phyloP scores from a whole-genome alignment of 53 echinoderm and acorn worm species.

The Echinarachnius parma region DNA sequence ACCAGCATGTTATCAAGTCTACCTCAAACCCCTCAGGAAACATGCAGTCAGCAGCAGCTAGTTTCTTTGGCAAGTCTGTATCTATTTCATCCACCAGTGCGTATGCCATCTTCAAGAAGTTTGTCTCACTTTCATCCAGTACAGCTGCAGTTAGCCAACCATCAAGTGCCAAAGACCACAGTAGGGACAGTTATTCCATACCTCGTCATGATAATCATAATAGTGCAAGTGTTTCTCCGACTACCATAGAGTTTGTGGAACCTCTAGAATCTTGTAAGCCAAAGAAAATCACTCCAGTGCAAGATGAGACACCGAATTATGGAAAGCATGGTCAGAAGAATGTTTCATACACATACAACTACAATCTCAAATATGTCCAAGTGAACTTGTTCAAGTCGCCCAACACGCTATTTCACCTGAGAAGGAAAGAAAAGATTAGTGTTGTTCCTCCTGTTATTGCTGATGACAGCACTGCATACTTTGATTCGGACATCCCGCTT shows the following conservation, averaged over 20 bases:
- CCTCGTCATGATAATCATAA: neutral
- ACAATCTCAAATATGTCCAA: slow-evolving; percentile 43
- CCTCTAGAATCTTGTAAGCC: neutral
- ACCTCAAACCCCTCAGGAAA: neutral
- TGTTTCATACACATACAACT: slow-evolving; percentile 26
- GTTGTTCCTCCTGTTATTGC: neutral
- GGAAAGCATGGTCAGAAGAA: neutral
- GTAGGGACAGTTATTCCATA: neutral
- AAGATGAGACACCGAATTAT: neutral
- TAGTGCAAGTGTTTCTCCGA: neutral
- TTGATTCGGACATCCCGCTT: slow-evolving; percentile 41
- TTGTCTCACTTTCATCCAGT: slow-evolving; percentile 17
- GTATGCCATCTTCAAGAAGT: slow-evolving; percentile 13
- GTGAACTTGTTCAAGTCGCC: slow-evolving; percentile 34
- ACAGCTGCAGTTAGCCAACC: neutral
- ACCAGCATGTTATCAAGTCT: neutral
- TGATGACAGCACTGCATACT: slow-evolving; percentile 19
- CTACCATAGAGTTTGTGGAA: neutral
- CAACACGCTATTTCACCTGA: neutral
- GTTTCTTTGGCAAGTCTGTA: neutral
- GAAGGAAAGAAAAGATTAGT: slow-evolving; percentile 16
- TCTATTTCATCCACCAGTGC: neutral
- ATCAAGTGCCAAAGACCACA: neutral
- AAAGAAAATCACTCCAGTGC: neutral
- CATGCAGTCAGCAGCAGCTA: slow-evolving; percentile 23